These are phyloP conservation scores for Zaprionus inermis DNA, from an alignment of 1,140 invertebrate species.

Conservation along the genomic window DNA sequence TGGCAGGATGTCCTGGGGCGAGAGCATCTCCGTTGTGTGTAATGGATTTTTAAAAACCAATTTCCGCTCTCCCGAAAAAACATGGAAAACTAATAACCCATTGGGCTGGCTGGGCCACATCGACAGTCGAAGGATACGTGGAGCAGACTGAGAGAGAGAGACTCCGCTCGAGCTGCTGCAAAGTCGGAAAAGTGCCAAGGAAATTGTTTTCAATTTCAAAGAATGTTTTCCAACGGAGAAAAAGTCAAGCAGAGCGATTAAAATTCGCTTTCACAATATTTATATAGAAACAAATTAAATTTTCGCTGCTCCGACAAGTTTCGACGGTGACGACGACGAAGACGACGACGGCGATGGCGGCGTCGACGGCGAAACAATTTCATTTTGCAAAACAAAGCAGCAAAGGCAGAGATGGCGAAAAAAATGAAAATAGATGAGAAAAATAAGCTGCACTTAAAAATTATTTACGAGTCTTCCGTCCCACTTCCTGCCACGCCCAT, in stretches of 20 bases:
- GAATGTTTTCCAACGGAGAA: conserved; percentile 62
- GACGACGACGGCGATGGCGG: conserved; percentile 10
- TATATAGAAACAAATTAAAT: conserved; percentile 82
- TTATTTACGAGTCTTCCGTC: conserved; percentile 63
- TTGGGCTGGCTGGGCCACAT: conserved; percentile 38
- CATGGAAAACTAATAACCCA: conserved; percentile 79
- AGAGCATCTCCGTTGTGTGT: conserved; percentile 53
- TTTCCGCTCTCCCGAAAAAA: conserved; percentile 65
- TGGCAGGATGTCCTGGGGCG: conserved; percentile 57
- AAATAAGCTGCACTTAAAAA: conserved; percentile 77
- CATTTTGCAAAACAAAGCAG: conserved; percentile 72
- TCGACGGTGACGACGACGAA: conserved; percentile 45
- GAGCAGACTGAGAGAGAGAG: background rate
- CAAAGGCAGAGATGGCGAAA: conserved; percentile 21
- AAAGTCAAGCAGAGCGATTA: conserved; percentile 62
- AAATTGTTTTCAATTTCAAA: conserved; percentile 79
- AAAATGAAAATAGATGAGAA: conserved; percentile 54
- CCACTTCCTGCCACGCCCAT: conserved; percentile 6
- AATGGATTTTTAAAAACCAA: conserved; percentile 82
- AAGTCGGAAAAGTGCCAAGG: conserved; percentile 64
- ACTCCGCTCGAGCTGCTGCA: background rate
- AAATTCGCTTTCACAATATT: conserved; percentile 81
- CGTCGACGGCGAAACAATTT: conserved; percentile 70
- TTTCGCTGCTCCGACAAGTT: conserved; percentile 74
- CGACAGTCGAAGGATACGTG: conserved; percentile 10